A percentile compares a stretch with the other conserved stretches of the same genome.
Conservation (phyloP, 37 sponge, comb jelly and placozoan genomes). For the Theonella swinhoei region DNA sequence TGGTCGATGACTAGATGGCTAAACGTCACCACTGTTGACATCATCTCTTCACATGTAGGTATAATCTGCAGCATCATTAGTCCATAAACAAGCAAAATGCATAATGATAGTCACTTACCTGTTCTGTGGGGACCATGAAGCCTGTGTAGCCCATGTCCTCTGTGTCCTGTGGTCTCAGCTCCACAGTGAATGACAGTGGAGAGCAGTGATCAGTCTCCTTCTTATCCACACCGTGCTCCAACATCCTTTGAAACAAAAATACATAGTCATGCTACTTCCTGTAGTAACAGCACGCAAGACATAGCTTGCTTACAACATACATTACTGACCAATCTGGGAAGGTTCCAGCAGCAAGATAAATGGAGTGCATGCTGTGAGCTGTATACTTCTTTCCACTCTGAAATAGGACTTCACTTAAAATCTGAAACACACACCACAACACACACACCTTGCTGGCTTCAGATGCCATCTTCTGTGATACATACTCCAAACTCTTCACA, state of each 20-base stretch:
- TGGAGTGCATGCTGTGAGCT: constrained; percentile 27
- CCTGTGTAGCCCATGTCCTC: constrained; percentile 4
- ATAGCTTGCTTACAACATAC: neutral
- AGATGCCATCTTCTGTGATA: constrained; percentile 34
- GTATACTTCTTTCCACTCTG: constrained; percentile 44
- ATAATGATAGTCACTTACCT: constrained; percentile 35
- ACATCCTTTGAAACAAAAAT: constrained; percentile 16
- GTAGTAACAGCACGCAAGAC: neutral
- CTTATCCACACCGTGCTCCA: neutral
- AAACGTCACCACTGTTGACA: constrained; percentile 35
- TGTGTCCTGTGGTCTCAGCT: constrained; percentile 54
- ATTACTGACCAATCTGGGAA: constrained; percentile 67
- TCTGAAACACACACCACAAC: neutral
- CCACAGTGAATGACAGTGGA: constrained; percentile 42
- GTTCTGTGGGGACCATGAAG: constrained; percentile 54
- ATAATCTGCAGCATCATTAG: constrained; percentile 41
- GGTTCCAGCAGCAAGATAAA: constrained; percentile 71
- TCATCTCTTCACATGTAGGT: constrained; percentile 56
- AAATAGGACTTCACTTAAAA: neutral
- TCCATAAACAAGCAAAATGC: neutral
- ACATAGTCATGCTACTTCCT: neutral
- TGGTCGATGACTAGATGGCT: constrained; percentile 11
- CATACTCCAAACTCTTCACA: neutral
- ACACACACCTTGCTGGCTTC: constrained; percentile 21
- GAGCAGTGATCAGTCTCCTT: neutral